Conservation (phyloP, 37 sponge, comb jelly and placozoan genomes). For the Halisarca cf. caerulea region DNA sequence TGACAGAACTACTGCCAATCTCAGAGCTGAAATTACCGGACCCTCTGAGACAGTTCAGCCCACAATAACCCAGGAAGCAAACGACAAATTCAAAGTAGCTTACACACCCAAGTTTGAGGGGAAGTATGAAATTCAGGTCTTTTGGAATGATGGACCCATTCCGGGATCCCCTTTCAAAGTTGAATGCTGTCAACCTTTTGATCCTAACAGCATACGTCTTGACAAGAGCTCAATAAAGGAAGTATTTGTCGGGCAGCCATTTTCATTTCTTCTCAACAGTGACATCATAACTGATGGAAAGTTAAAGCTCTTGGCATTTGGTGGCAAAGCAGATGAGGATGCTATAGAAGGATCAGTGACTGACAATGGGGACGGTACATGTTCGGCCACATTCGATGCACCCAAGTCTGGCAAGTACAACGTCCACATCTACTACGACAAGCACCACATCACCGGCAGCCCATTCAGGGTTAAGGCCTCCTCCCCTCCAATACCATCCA, state of each 20-base stretch:
- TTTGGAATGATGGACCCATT: slow-evolving; percentile 57
- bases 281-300: background rate
- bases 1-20: slow-evolving; percentile 39
- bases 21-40: slow-evolving; percentile 45
- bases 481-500: slow-evolving; percentile 52
- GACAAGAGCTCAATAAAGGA: slow-evolving; percentile 34
- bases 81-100: slow-evolving; percentile 36
- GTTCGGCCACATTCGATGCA: slow-evolving; percentile 5
- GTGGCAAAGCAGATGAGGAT: slow-evolving; percentile 88
- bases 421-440: slow-evolving; percentile 66
- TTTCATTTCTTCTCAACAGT: slow-evolving; percentile 7
- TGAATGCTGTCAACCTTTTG: slow-evolving; percentile 44
- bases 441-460: slow-evolving; percentile 66
- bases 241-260: slow-evolving; percentile 17
- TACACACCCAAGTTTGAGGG: slow-evolving; percentile 63
- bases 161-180: slow-evolving; percentile 76
- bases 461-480: slow-evolving; percentile 69
- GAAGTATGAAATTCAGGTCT: slow-evolving; percentile 44
- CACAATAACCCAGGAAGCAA: background rate
- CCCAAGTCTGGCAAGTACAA: slow-evolving; percentile 55
- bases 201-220: slow-evolving; percentile 23
- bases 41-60: slow-evolving; percentile 43
- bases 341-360: slow-evolving; percentile 67
- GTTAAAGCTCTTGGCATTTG: slow-evolving; percentile 44
- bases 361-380: slow-evolving; percentile 17